Base-by-base conservation (phyloP, 2,797 vertebrate species). In the Protonibea diacanthus region DNA sequence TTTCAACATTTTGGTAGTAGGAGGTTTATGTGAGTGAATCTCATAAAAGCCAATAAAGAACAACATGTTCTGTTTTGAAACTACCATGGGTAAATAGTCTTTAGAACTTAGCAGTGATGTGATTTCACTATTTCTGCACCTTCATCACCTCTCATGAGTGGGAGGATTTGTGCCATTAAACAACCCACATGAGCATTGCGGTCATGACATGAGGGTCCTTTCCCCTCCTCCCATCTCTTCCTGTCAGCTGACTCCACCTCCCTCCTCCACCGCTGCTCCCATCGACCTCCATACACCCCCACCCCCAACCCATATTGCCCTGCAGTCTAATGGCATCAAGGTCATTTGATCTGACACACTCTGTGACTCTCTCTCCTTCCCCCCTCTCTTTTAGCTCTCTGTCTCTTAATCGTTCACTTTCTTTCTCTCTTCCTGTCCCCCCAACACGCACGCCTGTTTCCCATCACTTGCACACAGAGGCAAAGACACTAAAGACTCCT, bases 271-370 rank as follows among this genome's bases (percentile, higher is more conserved):
- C 52, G 18, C 57, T 49, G 21, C 71, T 65, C 51, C 58, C 29
- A 49, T 76, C 73, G 44, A 73, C 78, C 76, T 49, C 67, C 33
- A 51, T 57, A 40, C 72, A n/a, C 81, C 75, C 68, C 73, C 75
- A 73, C 58, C 69, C 38, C 55, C 59, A 74, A 52, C 67, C 70
- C 64, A 70, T 72, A 56, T 61, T 80, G 76, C 84, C 89, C 85
- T 80, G 85, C 76, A 79, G 84, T 85, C 85, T 86, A 88, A 92
- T 86, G 83, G 74, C 86, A 94, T 93, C 92, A 94, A 93, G 94
- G 92, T 93, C 92, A 92, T 92, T 86, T 84, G 84, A 88, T 90
- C 81, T 88, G 86, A 86, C 81, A 82, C 70, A 71, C 85, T 55
- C 67, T 38, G 17, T 76, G 57, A 71, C 69, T 79, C 58, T 58